Evolutionary conservation across 2,113 vertebrate genomes (phyloP).

Genomic region (Alligator sinensis): DNA sequence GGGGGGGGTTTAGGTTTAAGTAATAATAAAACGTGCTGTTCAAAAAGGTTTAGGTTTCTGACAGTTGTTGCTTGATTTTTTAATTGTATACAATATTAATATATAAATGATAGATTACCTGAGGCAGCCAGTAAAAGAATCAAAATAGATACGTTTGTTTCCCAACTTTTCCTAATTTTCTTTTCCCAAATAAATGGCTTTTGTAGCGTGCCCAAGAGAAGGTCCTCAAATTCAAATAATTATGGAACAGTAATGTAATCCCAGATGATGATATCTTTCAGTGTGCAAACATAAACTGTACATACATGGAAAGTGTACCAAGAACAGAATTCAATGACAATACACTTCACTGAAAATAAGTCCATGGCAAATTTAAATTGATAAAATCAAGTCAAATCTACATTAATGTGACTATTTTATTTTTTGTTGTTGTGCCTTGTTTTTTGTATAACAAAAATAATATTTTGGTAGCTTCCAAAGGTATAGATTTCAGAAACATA

Average conservation of each 20-base stretch:
- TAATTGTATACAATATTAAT: not conserved
- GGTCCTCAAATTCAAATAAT: not conserved
- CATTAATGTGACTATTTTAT: not conserved
- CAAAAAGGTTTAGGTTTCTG: not conserved
- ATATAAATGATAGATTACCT: not conserved
- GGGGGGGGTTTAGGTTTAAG: not conserved
- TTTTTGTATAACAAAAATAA: not conserved
- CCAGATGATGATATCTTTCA: not conserved
- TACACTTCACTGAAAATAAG: too few species aligned
- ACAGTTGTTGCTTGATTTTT: not conserved
- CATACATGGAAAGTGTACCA: not conserved
- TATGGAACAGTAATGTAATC: not conserved
- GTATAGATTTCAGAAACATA: not conserved
- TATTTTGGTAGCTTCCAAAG: not conserved
- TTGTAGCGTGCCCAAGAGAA: not conserved
- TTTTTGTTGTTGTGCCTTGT: not conserved
- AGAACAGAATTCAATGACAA: not conserved
- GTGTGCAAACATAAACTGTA: not conserved
- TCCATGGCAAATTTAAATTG: not conserved
- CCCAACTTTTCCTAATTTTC: not conserved
- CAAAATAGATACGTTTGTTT: not conserved
- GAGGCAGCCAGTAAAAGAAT: not conserved
- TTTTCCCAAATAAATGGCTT: not conserved
- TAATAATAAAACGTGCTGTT: not conserved
- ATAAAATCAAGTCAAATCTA: not conserved